phyloP scores from a whole-genome alignment of 1,140 invertebrate genomes.

The Daktulosphaira vitifoliae region DNA sequence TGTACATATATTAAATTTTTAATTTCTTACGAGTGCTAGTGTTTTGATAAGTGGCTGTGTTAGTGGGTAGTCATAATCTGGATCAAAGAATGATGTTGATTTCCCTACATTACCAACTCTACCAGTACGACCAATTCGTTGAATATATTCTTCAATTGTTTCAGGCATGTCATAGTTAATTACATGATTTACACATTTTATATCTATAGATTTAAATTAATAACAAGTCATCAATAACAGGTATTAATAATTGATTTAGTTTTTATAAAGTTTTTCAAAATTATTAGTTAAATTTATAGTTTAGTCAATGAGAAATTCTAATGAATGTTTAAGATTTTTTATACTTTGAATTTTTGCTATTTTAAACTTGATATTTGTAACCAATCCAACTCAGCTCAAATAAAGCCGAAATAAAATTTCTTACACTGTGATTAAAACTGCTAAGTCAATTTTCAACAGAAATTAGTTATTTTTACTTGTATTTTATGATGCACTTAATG shows the following conservation, averaged over 20 bases:
- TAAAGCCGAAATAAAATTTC: too few relatives aligned
- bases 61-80: conserved; percentile 4
- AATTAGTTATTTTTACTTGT: too few relatives aligned
- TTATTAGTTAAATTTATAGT: background rate
- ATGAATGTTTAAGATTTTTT: conserved; percentile 5
- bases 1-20: background rate
- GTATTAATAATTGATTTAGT: too few relatives aligned
- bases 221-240: too few relatives aligned
- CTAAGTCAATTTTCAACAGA: too few relatives aligned
- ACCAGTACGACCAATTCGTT: conserved; percentile 95
- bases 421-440: too few relatives aligned
- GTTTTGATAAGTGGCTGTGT: conserved; percentile 6
- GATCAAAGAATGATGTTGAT: conserved; percentile 35
- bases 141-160: conserved; percentile 95
- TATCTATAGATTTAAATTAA: conserved; percentile 55
- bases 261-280: background rate
- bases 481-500: too few relatives aligned
- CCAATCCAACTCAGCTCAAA: too few relatives aligned
- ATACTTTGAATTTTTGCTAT: too few relatives aligned
- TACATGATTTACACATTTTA: conserved; percentile 94
- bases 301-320: conserved; percentile 30
- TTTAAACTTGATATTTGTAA: too few relatives aligned
- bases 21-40: background rate
- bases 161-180: conserved; percentile 95
- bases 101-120: conserved; percentile 70